Evolutionary conservation across 2,113 vertebrate genomes (phyloP), one percentile per base, ranked within the genome.

Genomic region (Osmerus mordax): DNA sequence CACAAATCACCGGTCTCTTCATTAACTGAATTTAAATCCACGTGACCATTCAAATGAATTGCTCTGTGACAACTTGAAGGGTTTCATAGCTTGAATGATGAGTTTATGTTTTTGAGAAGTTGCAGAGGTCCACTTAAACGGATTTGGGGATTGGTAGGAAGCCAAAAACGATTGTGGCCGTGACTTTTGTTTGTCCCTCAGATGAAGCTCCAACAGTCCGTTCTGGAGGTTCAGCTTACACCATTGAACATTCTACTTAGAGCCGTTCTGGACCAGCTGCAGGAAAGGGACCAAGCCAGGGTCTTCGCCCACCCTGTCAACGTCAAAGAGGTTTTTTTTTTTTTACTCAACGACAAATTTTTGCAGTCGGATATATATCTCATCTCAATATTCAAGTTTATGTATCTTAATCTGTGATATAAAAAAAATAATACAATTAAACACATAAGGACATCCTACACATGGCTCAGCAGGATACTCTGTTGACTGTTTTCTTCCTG

Each of bases 231-330:
- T 76, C 95, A 96, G 82, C 91, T 99, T 72, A 96, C 94, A 3
- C 97, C 97, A 0, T 94, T 99, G 77, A 95, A 92, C 41, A 94
- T 97, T 76, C 88, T 99, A 60, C 88, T 99, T 60, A 92, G 94
- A 51, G 94, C 94, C 0, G 93, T 97, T 64, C 90, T 99, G 77
- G 92, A 94, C 67, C 96, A 98, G 88, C 91, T 99, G 55, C 96
- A 98, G 82, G 96, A 98, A 71, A 98, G 96, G 80, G 97, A 99
- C 91, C 91, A 93, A n/a, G 93, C 95, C 69, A 93, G 84, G 32
- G 95, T 99, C 81, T 99, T 97, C 54, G 92, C 96, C 60, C 96
- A 97, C 85, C 97, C 97, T 0, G 97, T 99, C 88, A 96, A 87
- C 89, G 75, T 93, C 67, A 94, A 94, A 80, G 97, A 99, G 96